phyloP scores from a whole-genome alignment of 2,113 vertebrate species.

The Romanogobio albipinnatus region DNA sequence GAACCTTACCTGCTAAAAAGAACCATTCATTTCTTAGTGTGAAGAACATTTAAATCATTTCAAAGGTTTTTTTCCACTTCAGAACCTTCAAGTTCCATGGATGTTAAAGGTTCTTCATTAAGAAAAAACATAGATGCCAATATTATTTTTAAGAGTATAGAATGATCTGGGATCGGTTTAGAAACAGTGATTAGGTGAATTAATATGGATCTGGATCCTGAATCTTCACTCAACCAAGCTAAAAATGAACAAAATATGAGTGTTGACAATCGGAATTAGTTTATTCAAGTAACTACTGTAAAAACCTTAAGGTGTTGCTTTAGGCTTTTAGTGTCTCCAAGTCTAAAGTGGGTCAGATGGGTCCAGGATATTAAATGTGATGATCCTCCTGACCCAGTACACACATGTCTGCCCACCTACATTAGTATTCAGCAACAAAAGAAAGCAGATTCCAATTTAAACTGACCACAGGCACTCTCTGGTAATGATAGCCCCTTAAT shows the following conservation, averaged over 20 bases:
- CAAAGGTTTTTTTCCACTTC: not conserved
- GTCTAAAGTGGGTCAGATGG: not conserved
- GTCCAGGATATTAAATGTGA: conserved; percentile 16
- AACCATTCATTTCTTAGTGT: not conserved
- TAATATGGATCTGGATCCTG: not conserved
- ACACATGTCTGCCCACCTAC: not conserved
- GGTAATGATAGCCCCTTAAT: not conserved
- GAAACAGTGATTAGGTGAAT: not conserved
- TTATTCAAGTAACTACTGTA: not conserved
- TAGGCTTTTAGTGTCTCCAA: not conserved
- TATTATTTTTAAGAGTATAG: not conserved
- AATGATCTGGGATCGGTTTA: not conserved
- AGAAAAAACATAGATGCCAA: not conserved
- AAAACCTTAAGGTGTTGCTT: not conserved
- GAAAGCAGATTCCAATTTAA: not conserved
- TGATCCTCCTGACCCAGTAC: not conserved
- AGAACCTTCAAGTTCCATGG: not conserved
- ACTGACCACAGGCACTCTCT: conserved; percentile 9
- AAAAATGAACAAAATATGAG: not conserved
- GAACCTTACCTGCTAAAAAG: not conserved
- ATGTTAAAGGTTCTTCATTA: not conserved
- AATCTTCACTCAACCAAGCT: not conserved
- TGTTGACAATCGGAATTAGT: not conserved
- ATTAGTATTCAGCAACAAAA: conserved; percentile 6
- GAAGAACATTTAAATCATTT: not conserved